These are phyloP conservation scores for Apotomis capreana DNA, from an alignment of 2,888 invertebrate genomes.

Conservation along the genomic window DNA sequence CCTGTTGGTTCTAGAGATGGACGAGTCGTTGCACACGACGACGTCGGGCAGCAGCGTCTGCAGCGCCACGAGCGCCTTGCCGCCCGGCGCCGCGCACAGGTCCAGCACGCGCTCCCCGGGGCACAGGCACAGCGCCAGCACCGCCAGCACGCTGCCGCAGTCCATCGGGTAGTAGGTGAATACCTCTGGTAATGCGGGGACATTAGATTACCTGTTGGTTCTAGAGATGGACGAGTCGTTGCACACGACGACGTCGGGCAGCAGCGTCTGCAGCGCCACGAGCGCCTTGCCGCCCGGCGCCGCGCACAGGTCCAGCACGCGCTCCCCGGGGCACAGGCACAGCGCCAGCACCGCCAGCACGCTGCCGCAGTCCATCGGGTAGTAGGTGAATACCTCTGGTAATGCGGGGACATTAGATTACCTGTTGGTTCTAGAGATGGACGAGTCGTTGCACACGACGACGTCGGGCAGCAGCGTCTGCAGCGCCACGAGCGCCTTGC, in stretches of 20 bases:
- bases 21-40: constrained; percentile 91
- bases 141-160: constrained; percentile 94
- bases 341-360: constrained; percentile 94
- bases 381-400: constrained; percentile 86
- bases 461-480: constrained; percentile 91
- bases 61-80: constrained; percentile 92
- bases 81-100: constrained; percentile 98
- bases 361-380: constrained; percentile 95
- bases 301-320: constrained; percentile 96
- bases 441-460: constrained; percentile 91
- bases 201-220: constrained; percentile 75
- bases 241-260: constrained; percentile 88
- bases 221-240: constrained; percentile 90
- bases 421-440: constrained; percentile 86
- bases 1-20: constrained; percentile 86
- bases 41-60: constrained; percentile 91
- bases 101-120: constrained; percentile 92
- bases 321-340: constrained; percentile 89
- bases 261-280: constrained; percentile 91
- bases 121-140: constrained; percentile 92
- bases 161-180: constrained; percentile 93
- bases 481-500: constrained; percentile 92
- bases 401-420: constrained; percentile 41
- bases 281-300: constrained; percentile 98
- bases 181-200: constrained; percentile 65